These are phyloP conservation scores for Microctonus aethiopoides DNA, from an alignment of 2,888 invertebrate species.

Conservation along the genomic window DNA sequence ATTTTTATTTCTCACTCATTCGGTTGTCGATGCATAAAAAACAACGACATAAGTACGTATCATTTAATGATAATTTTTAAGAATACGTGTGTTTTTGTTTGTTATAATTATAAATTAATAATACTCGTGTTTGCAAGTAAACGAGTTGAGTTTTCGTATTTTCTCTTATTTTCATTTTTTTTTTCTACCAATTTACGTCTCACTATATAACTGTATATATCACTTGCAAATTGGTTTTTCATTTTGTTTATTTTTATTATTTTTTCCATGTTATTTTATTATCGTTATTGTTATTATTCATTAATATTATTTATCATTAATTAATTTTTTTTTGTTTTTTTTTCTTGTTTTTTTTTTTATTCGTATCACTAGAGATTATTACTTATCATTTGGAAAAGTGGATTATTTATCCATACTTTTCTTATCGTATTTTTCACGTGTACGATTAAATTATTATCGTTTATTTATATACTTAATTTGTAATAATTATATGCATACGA, in stretches of 20 bases:
- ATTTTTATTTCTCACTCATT: constrained; percentile 30
- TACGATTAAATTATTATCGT: constrained; percentile 38
- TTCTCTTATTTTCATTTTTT: constrained; percentile 30
- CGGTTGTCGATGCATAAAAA: constrained; percentile 26
- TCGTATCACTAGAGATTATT: constrained; percentile 18
- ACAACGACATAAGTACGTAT: constrained; percentile 41
- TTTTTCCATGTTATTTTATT: constrained; percentile 25
- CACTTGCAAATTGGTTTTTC: constrained; percentile 43
- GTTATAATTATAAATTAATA: constrained; percentile 45
- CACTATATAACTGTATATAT: constrained; percentile 41
- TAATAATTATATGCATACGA: constrained; percentile 36
- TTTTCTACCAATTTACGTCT: constrained; percentile 30
- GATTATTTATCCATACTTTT: constrained; percentile 10
- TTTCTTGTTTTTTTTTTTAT: constrained; percentile 18
- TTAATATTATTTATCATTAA: constrained; percentile 37
- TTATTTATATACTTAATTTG: constrained; percentile 43
- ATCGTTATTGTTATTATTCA: constrained; percentile 58
- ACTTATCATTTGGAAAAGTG: constrained; percentile 31
- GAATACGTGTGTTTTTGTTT: constrained; percentile 26
- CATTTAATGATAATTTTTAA: constrained; percentile 38
- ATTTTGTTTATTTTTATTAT: constrained; percentile 17
- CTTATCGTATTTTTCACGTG: constrained; percentile 31
- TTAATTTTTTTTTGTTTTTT: constrained; percentile 6
- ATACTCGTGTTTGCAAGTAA: constrained; percentile 44
- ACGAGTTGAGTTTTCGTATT: constrained; percentile 26